phyloP scores from a whole-genome alignment of 1,140 invertebrate genomes.

The Dinothrombium tinctorium region DNA sequence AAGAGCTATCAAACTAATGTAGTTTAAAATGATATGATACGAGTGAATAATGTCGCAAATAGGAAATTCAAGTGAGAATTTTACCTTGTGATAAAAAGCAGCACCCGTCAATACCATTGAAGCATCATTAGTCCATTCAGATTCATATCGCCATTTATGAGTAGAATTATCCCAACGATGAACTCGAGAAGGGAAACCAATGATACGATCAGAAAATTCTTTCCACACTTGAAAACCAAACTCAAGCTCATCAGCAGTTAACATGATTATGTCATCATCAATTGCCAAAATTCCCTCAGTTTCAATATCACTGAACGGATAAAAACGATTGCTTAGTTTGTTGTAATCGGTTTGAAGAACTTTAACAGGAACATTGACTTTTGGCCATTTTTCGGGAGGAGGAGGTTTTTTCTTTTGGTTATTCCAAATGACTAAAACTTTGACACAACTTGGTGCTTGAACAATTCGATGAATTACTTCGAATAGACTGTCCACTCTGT shows the following conservation, averaged over 20 bases:
- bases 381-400: conserved; percentile 16
- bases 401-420: conserved; percentile 59
- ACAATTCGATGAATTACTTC: conserved; percentile 52
- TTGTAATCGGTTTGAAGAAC: conserved; percentile 73
- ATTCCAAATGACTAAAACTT: conserved; percentile 77
- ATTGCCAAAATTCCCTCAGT: conserved; percentile 73
- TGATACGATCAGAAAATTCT: conserved; percentile 74
- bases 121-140: conserved; percentile 81
- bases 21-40: not conserved
- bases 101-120: conserved; percentile 78
- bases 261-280: conserved; percentile 81
- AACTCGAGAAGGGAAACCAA: conserved; percentile 65
- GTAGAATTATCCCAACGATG: conserved; percentile 71
- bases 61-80: not conserved
- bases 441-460: conserved; percentile 53
- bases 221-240: conserved; percentile 72
- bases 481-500: conserved; percentile 67
- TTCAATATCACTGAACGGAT: conserved; percentile 73
- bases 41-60: no score
- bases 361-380: conserved; percentile 63
- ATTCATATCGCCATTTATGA: conserved; percentile 62
- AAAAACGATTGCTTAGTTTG: conserved; percentile 70
- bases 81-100: conserved; percentile 71
- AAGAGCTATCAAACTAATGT: not conserved
- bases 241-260: conserved; percentile 73